phyloP scores from a whole-genome alignment of 1,140 invertebrate genomes.

The Dolichoris vasculosae region DNA sequence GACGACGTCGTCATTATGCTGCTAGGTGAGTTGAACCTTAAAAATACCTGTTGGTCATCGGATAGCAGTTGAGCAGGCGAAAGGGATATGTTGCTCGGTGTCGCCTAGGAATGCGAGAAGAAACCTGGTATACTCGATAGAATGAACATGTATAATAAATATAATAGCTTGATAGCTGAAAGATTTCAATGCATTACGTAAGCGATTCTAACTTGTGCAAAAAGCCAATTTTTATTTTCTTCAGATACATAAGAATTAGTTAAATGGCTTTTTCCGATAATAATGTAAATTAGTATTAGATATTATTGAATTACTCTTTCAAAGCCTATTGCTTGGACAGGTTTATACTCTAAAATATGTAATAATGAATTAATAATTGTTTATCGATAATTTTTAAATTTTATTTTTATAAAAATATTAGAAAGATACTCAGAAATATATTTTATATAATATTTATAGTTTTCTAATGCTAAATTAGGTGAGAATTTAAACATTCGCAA shows the following conservation, averaged over 20 bases:
- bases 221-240: neutral
- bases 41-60: constrained; percentile 34
- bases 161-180: neutral
- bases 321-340: too few species aligned
- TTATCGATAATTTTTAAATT: too few species aligned
- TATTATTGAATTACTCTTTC: too few species aligned
- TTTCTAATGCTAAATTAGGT: too few species aligned
- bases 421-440: too few species aligned
- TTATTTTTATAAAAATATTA: too few species aligned
- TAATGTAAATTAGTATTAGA: too few species aligned
- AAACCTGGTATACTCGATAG: neutral
- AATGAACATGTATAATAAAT: neutral
- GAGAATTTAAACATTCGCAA: too few species aligned
- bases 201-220: neutral
- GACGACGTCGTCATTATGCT: constrained; percentile 92
- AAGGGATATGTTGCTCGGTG: neutral
- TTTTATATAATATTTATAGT: too few species aligned
- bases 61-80: neutral
- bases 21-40: constrained; percentile 79
- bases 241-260: neutral
- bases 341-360: too few species aligned
- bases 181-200: neutral
- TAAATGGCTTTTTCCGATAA: too few species aligned
- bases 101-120: neutral
- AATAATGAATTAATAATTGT: too few species aligned